Percentiles rank a stretch among this genome's conserved stretches.
phyloP scores from a whole-genome alignment of 2,888 invertebrate genomes.

The Cephus pygmeus region DNA sequence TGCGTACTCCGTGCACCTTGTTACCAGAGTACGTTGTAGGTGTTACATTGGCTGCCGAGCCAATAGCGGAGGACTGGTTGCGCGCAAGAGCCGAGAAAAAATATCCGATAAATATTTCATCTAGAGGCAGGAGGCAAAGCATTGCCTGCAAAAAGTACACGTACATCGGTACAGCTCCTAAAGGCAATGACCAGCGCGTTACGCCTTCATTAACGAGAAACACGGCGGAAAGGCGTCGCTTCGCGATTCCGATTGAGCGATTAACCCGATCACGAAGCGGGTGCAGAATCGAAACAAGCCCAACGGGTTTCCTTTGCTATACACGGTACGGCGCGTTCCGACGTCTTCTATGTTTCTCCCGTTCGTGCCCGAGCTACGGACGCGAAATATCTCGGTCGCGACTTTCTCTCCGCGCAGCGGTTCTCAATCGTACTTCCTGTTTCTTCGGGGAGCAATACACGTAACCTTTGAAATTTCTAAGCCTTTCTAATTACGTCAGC shows the following conservation, averaged over 20 bases:
- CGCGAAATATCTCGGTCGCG: constrained; percentile 57
- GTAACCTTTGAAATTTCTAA: neutral
- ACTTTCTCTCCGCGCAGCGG: constrained; percentile 63
- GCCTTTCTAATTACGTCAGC: neutral
- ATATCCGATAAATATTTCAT: neutral
- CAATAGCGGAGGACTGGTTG: neutral
- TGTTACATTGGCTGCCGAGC: neutral
- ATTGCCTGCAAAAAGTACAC: neutral
- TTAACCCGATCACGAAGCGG: neutral
- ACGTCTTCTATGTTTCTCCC: neutral
- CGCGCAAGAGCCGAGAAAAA: neutral
- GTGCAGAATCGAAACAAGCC: neutral
- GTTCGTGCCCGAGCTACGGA: constrained; percentile 32
- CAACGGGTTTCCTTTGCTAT: neutral
- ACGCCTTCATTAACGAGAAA: neutral
- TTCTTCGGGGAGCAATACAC: constrained; percentile 28
- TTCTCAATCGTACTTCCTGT: constrained; percentile 62
- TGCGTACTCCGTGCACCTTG: constrained; percentile 9
- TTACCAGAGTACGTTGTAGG: neutral
- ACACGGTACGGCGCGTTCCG: constrained; percentile 16
- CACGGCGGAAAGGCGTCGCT: neutral
- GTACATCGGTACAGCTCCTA: neutral
- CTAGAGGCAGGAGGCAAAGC: neutral
- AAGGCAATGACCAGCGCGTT: neutral
- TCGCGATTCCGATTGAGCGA: neutral